Conservation (phyloP, 2,888 invertebrate species). For the Drosophila atroscutellata region DNA sequence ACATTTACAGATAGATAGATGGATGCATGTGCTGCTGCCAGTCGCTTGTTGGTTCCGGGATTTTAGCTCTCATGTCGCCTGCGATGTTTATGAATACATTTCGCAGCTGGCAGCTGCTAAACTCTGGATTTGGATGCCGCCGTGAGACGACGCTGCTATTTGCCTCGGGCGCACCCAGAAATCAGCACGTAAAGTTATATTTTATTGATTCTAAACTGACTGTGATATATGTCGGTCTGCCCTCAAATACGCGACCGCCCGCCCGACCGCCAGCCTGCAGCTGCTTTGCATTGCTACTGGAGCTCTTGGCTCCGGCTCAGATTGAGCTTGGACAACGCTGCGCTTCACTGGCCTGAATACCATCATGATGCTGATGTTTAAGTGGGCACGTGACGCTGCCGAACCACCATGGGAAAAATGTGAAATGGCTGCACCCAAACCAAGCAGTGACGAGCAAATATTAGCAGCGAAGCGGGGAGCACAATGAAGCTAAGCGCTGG, state of each 20-base stretch:
- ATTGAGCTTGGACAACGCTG: conserved; percentile 33
- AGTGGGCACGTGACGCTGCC: conserved; percentile 72
- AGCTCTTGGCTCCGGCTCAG: conserved; percentile 7
- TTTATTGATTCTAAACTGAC: conserved; percentile 78
- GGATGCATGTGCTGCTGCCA: conserved; percentile 71
- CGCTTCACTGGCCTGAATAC: conserved; percentile 70
- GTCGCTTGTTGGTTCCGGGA: conserved; percentile 70
- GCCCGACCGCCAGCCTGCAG: too few species aligned
- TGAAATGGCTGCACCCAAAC: conserved; percentile 28
- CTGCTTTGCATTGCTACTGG: conserved; percentile 38
- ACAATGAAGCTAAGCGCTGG: neutral
- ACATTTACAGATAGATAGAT: conserved; percentile 41
- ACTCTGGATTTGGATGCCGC: conserved; percentile 40
- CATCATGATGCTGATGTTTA: conserved; percentile 71
- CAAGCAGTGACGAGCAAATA: conserved; percentile 5
- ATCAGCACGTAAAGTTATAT: conserved; percentile 77
- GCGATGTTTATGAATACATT: conserved; percentile 77
- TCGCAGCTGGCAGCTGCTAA: conserved; percentile 48
- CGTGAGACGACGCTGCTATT: conserved; percentile 47
- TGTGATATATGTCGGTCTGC: conserved; percentile 60
- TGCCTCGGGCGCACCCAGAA: conserved; percentile 57
- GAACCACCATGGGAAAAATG: conserved; percentile 27
- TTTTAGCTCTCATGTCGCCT: conserved; percentile 66
- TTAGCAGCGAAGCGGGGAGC: conserved; percentile 1
- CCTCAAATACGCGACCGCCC: neutral